Conservation (phyloP, 2,797 vertebrate genomes). For the Squalus acanthias region DNA sequence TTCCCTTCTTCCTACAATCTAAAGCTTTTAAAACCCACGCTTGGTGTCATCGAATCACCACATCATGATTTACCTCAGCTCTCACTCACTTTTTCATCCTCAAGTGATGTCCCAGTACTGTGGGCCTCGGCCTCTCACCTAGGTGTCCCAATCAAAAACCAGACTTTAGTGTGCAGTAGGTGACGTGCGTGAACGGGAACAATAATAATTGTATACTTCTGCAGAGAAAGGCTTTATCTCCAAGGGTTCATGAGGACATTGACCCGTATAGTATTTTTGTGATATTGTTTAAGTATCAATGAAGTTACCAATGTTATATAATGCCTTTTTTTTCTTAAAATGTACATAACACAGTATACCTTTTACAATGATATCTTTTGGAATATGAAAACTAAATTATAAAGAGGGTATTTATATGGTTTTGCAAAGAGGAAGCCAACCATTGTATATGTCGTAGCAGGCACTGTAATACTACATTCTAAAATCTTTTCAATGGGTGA, state of each 20-base stretch:
- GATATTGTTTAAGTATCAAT: not conserved
- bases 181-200: not conserved
- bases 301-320: not conserved
- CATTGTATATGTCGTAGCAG: not conserved
- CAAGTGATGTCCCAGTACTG: not conserved
- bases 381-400: slow-evolving; percentile 1
- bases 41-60: no score
- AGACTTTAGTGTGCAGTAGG: not conserved
- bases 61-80: not conserved
- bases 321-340: slow-evolving; percentile 10
- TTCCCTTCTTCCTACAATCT: not conserved
- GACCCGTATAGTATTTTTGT: not conserved
- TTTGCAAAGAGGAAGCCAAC: not conserved
- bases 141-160: not conserved
- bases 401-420: not conserved
- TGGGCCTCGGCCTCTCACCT: not conserved
- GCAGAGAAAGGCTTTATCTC: not conserved
- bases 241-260: not conserved
- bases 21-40: not conserved
- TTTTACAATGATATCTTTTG: slow-evolving; percentile 19
- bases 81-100: not conserved
- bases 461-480: not conserved
- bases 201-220: not conserved
- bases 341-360: not conserved
- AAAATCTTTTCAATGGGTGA: not conserved